Conservation (phyloP, 2,113 vertebrate genomes). For the Irena cyanogastra region DNA sequence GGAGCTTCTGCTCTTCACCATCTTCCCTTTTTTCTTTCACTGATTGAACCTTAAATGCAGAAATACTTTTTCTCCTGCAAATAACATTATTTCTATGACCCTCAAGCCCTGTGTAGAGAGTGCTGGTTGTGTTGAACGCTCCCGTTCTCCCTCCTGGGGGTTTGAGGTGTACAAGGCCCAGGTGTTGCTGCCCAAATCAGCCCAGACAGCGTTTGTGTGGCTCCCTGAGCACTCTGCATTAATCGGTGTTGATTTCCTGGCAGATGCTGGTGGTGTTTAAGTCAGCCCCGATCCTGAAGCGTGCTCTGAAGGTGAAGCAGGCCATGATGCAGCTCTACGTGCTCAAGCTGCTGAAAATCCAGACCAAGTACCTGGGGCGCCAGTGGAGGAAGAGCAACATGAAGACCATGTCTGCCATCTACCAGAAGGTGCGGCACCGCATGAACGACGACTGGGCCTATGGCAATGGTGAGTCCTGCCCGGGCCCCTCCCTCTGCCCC, state of each 20-base stretch:
- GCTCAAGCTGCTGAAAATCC: conserved; percentile 86
- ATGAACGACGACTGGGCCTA: conserved; percentile 91
- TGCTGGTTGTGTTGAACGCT: accelerated
- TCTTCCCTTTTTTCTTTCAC: not conserved
- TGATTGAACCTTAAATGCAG: not conserved
- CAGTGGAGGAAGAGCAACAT: conserved; percentile 87
- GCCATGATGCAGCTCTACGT: conserved; percentile 97
- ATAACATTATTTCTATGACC: not conserved
- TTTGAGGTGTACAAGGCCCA: accelerated
- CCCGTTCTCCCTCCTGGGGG: not conserved
- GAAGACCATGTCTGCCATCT: conserved; percentile 91
- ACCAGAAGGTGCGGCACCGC: conserved; percentile 86
- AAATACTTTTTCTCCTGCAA: not conserved
- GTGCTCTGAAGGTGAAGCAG: conserved; percentile 94
- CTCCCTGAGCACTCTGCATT: accelerated
- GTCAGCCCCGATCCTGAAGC: conserved; percentile 92
- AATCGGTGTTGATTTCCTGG: accelerated
- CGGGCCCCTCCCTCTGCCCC: accelerated
- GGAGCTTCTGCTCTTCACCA: not conserved
- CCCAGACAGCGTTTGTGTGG: accelerated
- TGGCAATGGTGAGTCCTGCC: conserved; percentile 75
- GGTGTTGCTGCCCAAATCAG: not conserved
- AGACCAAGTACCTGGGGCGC: conserved; percentile 85
- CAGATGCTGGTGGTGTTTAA: conserved; percentile 99
- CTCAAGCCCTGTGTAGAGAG: not conserved